A percentile compares a stretch with the other conserved stretches of the same genome.
Evolutionary conservation across 2,797 vertebrate genomes (phyloP).

Genomic region (Sus cebifrons): DNA sequence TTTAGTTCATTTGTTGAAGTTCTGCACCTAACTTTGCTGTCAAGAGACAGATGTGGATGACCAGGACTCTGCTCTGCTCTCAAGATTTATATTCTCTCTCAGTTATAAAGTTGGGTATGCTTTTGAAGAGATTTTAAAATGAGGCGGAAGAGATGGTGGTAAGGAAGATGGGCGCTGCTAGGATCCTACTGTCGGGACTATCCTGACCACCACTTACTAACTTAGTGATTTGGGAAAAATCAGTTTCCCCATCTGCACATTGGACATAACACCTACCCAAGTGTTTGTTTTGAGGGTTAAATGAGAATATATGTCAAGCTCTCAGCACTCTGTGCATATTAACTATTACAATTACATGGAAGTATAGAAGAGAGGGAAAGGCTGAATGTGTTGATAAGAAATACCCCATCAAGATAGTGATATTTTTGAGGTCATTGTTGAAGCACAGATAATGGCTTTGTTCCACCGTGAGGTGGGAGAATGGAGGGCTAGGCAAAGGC

Average conservation of each 20-base stretch:
- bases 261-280: constrained; percentile 20
- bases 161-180: background rate
- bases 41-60: background rate
- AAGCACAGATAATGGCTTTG: constrained; percentile 20
- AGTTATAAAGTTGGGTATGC: background rate
- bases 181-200: background rate
- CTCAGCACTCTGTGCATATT: background rate
- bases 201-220: background rate
- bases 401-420: background rate
- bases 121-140: constrained; percentile 56
- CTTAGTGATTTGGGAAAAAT: background rate
- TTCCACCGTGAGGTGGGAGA: background rate
- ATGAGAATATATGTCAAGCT: background rate
- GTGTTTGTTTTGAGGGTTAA: constrained; percentile 35
- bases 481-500: background rate
- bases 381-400: background rate
- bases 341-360: constrained; percentile 30
- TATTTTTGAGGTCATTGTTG: constrained; percentile 13
- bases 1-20: constrained; percentile 36
- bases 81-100: background rate
- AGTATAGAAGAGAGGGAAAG: background rate
- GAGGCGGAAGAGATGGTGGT: background rate
- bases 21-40: background rate
- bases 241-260: background rate
- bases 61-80: background rate